A percentile compares a stretch with the other conserved stretches of the same genome.
Evolutionary conservation across 2,797 vertebrate genomes (phyloP).

Genomic region (Anas georgica): DNA sequence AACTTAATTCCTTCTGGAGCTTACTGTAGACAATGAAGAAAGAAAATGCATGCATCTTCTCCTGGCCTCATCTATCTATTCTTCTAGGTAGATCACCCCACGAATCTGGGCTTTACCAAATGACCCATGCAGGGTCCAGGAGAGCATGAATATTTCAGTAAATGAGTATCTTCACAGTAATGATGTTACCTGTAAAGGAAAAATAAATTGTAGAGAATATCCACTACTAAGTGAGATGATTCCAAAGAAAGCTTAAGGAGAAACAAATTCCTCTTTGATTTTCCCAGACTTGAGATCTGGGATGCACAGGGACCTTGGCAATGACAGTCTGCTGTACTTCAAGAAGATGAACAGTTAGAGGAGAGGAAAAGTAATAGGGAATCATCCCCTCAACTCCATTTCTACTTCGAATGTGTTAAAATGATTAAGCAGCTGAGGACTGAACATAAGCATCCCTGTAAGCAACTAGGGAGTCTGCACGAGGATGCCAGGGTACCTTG

Average conservation of each 20-base stretch:
- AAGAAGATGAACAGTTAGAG: rapidly evolving
- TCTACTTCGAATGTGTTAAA: background rate
- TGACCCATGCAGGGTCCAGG: background rate
- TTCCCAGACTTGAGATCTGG: background rate
- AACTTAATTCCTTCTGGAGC: background rate
- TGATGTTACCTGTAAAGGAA: background rate
- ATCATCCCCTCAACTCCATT: background rate
- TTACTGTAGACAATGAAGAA: background rate
- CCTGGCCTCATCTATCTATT: background rate
- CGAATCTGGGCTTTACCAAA: background rate
- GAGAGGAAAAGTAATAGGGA: background rate
- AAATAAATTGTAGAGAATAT: background rate
- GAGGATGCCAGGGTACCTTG: background rate
- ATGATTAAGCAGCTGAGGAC: background rate
- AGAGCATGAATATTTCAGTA: background rate
- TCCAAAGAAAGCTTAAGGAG: background rate
- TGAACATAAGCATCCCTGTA: background rate
- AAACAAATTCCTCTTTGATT: background rate
- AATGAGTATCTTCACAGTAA: background rate
- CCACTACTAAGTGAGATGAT: background rate
- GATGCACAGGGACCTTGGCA: background rate
- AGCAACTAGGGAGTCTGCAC: background rate
- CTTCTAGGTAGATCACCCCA: rapidly evolving
- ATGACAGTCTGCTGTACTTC: background rate
- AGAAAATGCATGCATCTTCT: background rate